phyloP scores from a whole-genome alignment of 1,140 invertebrate genomes.

The Rhopalosiphum maidis region DNA sequence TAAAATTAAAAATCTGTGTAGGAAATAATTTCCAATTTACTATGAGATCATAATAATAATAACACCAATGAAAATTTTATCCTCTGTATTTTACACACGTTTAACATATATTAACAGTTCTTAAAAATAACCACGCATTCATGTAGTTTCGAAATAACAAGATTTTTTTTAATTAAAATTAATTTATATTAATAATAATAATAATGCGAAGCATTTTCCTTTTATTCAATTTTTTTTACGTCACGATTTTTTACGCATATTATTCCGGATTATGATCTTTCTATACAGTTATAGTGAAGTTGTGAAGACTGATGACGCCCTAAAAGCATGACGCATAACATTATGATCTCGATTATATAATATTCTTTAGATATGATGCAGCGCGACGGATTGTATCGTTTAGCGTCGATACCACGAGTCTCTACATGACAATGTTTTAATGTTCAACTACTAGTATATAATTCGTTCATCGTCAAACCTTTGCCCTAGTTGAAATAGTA shows the following conservation, averaged over 20 bases:
- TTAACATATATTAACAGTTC: neutral
- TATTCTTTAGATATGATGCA: neutral
- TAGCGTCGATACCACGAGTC: neutral
- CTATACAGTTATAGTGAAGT: neutral
- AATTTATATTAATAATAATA: no score
- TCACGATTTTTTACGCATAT: neutral
- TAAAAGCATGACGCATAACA: neutral
- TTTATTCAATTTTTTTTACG: neutral
- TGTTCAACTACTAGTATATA: neutral
- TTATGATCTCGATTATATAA: neutral
- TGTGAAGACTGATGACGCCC: neutral
- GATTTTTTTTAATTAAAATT: neutral
- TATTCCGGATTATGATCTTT: neutral
- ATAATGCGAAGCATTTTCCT: neutral
- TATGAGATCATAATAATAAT: neutral
- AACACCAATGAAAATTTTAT: neutral
- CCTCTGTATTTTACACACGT: neutral
- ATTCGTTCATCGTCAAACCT: neutral
- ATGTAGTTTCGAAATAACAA: neutral
- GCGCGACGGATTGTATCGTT: neutral
- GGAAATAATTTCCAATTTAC: neutral
- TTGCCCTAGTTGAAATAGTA: neutral
- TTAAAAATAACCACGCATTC: neutral
- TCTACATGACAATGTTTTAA: neutral
- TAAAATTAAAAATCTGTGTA: neutral